These are phyloP conservation scores for Holocentrus rufus DNA, from an alignment of 2,797 vertebrate species.

Conservation along the genomic window DNA sequence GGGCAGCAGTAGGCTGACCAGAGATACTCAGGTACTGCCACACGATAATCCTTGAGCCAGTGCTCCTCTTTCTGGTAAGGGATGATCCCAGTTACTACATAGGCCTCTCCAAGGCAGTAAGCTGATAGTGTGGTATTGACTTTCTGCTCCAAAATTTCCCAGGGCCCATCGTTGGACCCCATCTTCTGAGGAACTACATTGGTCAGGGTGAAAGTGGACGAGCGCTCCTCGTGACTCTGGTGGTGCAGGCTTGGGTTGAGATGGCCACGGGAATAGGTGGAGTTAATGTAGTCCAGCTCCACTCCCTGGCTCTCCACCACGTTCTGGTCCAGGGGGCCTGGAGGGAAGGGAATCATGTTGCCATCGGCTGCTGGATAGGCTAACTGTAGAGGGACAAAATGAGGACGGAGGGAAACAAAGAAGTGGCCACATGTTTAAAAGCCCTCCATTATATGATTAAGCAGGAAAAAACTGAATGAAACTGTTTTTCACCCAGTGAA, in stretches of 20 bases:
- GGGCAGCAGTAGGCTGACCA: slow-evolving; percentile 82
- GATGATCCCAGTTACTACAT: slow-evolving; percentile 77
- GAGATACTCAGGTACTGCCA: slow-evolving; percentile 79
- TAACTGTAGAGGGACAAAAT: slow-evolving; percentile 59
- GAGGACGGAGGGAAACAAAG: neutral
- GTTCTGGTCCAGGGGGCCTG: slow-evolving; percentile 68
- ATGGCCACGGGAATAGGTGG: slow-evolving; percentile 75
- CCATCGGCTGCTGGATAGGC: slow-evolving; percentile 68
- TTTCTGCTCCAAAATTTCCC: slow-evolving; percentile 66
- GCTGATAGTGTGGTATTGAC: slow-evolving; percentile 55
- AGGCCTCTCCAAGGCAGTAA: slow-evolving; percentile 71
- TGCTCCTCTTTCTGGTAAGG: slow-evolving; percentile 66
- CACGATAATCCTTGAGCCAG: slow-evolving; percentile 74
- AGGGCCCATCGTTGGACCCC: slow-evolving; percentile 75
- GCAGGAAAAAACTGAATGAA: too few relatives aligned
- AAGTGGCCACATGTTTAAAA: too few relatives aligned
- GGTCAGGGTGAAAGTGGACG: slow-evolving; percentile 79
- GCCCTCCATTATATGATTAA: too few relatives aligned
- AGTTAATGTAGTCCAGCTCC: slow-evolving; percentile 75
- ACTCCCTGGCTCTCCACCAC: slow-evolving; percentile 79
- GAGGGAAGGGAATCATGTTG: slow-evolving; percentile 74
- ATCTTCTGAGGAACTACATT: slow-evolving; percentile 78
- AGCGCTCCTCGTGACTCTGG: slow-evolving; percentile 42
- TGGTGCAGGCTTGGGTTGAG: slow-evolving; percentile 81
- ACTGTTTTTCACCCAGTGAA: too few relatives aligned